phyloP scores from a whole-genome alignment of 2,888 invertebrate species.

The Drosophila diplacantha region DNA sequence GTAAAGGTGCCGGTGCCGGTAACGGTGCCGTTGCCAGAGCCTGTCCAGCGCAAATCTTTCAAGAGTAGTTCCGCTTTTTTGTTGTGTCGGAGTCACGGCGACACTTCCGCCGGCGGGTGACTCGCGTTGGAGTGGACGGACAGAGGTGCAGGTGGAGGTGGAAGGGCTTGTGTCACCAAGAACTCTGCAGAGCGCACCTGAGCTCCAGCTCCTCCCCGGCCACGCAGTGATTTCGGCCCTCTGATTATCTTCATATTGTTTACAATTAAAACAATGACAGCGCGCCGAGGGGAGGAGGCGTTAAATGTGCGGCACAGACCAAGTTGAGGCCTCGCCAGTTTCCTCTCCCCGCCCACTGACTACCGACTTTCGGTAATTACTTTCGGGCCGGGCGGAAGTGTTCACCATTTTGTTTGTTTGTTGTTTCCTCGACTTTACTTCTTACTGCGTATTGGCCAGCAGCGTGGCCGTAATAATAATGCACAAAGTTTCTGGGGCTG shows the following conservation, averaged over 20 bases:
- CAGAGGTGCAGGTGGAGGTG: conserved; percentile 1
- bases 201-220: conserved; percentile 16
- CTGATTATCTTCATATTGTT: conserved; percentile 49
- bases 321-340: conserved; percentile 24
- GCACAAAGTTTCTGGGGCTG: conserved; percentile 37
- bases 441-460: conserved; percentile 59
- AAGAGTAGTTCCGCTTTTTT: conserved; percentile 78
- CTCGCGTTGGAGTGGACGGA: neutral
- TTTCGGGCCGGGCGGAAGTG: conserved; percentile 42
- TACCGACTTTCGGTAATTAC: conserved; percentile 41
- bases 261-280: conserved; percentile 48
- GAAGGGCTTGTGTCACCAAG: conserved; percentile 48
- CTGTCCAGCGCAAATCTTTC: conserved; percentile 74
- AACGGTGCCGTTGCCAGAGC: neutral
- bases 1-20: conserved; percentile 43
- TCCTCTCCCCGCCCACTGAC: neutral
- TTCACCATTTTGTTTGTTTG: conserved; percentile 53
- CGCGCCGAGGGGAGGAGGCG: conserved; percentile 35
- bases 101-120: conserved; percentile 37
- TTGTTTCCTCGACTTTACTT: conserved; percentile 31
- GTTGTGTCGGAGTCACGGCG: conserved; percentile 50
- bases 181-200: conserved; percentile 36
- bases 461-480: conserved; percentile 37
- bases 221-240: conserved; percentile 34
- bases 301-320: conserved; percentile 58